Conservation (phyloP, 2,888 invertebrate species). For the Augiades crinisus region DNA sequence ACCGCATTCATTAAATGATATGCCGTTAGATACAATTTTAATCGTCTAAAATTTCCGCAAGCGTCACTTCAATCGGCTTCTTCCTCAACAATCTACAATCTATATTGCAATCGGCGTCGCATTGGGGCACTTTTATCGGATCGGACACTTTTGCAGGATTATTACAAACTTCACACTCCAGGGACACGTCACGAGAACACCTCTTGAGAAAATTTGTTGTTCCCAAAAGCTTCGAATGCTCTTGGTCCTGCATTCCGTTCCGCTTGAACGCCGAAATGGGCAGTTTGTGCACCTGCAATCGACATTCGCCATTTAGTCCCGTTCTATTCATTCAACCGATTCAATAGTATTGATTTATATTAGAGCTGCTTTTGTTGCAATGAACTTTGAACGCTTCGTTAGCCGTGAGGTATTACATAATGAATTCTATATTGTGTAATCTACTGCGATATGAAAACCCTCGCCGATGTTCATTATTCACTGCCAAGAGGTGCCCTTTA, state of each 20-base stretch:
- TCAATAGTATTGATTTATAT: slow-evolving; percentile 5
- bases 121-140: slow-evolving; percentile 57
- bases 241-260: slow-evolving; percentile 74
- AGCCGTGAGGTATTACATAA: neutral
- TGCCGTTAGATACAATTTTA: slow-evolving; percentile 8
- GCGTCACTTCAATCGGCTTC: slow-evolving; percentile 56
- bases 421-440: slow-evolving; percentile 10
- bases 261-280: slow-evolving; percentile 72
- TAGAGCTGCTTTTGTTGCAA: neutral
- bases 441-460: slow-evolving; percentile 25
- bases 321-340: slow-evolving; percentile 18
- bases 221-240: slow-evolving; percentile 62
- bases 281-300: slow-evolving; percentile 68
- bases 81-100: slow-evolving; percentile 45
- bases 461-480: slow-evolving; percentile 32
- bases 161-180: slow-evolving; percentile 53
- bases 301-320: slow-evolving; percentile 50
- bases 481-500: slow-evolving; percentile 33
- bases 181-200: slow-evolving; percentile 58
- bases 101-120: slow-evolving; percentile 36
- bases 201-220: slow-evolving; percentile 62
- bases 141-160: slow-evolving; percentile 49
- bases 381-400: neutral
- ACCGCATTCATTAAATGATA: neutral
- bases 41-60: slow-evolving; percentile 59